These are phyloP conservation scores for Poecile atricapillus DNA, from an alignment of 2,113 vertebrate genomes.

Conservation along the genomic window DNA sequence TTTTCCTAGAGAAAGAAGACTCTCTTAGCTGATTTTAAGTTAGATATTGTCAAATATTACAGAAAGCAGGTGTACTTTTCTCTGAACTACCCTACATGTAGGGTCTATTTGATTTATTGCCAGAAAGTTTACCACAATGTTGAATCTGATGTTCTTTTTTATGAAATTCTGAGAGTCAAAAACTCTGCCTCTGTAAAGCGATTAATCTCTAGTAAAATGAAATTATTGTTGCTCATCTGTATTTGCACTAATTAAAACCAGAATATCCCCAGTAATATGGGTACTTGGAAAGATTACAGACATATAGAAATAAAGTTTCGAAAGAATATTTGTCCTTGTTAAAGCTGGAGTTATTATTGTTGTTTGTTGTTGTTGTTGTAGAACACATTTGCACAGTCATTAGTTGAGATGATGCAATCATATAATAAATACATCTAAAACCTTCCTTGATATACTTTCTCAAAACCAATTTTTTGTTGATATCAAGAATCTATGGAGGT, in stretches of 20 bases:
- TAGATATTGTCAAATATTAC: neutral
- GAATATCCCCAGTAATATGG: neutral
- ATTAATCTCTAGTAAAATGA: neutral
- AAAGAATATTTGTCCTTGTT: neutral
- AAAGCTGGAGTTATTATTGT: neutral
- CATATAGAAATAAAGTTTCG: neutral
- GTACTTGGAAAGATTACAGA: neutral
- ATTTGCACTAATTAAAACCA: neutral
- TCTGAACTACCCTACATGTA: neutral
- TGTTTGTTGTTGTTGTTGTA: neutral
- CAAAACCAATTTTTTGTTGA: neutral
- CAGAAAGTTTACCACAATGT: neutral
- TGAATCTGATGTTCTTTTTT: neutral
- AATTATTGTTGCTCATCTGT: accelerated
- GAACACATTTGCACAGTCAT: neutral
- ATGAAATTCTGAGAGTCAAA: neutral
- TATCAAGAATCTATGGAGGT: neutral
- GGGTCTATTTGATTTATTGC: neutral
- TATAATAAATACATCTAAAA: neutral
- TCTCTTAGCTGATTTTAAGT: neutral
- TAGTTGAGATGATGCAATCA: neutral
- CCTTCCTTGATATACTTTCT: neutral
- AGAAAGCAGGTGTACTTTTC: neutral
- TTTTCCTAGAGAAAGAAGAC: neutral
- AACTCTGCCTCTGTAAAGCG: neutral